phyloP scores from a whole-genome alignment of 1,140 invertebrate species.

The Nixonia krombeini region DNA sequence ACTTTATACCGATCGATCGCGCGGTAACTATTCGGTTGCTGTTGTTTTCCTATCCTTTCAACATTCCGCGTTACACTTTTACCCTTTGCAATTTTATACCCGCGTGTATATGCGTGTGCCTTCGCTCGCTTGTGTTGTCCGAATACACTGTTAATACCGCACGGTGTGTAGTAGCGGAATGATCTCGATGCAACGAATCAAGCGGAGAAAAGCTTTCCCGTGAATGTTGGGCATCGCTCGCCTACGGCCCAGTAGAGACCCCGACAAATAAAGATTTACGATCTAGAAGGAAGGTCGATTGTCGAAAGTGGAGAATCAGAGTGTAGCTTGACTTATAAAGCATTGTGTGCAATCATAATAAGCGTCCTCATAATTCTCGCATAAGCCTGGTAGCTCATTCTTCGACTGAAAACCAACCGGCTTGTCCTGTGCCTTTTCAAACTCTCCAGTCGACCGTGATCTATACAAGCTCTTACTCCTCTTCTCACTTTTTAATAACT shows the following conservation, averaged over 20 bases:
- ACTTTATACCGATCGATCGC: too few relatives aligned
- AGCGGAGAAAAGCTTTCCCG: constrained; percentile 12
- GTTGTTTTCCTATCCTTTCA: too few relatives aligned
- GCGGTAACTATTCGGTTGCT: too few relatives aligned
- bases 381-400: constrained; percentile 21
- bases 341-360: constrained; percentile 16
- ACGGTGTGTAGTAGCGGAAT: too few relatives aligned
- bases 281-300: constrained; percentile 25
- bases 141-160: too few relatives aligned
- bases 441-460: background rate
- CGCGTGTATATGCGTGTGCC: too few relatives aligned
- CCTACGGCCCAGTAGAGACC: constrained; percentile 41
- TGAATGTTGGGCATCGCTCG: constrained; percentile 7
- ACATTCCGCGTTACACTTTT: too few relatives aligned
- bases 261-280: constrained; percentile 61
- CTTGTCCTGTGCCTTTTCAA: constrained; percentile 10
- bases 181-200: constrained; percentile 1
- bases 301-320: constrained; percentile 9
- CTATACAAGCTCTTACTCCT: constrained; percentile 4
- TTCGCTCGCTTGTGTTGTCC: too few relatives aligned
- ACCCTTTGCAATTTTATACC: too few relatives aligned
- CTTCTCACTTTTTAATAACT: constrained; percentile 10
- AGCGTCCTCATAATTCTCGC: constrained; percentile 18
- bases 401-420: constrained; percentile 9
- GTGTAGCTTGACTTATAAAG: constrained; percentile 13